Conservation (phyloP, 2,888 invertebrate species). For the Drosophila neonasuta region DNA sequence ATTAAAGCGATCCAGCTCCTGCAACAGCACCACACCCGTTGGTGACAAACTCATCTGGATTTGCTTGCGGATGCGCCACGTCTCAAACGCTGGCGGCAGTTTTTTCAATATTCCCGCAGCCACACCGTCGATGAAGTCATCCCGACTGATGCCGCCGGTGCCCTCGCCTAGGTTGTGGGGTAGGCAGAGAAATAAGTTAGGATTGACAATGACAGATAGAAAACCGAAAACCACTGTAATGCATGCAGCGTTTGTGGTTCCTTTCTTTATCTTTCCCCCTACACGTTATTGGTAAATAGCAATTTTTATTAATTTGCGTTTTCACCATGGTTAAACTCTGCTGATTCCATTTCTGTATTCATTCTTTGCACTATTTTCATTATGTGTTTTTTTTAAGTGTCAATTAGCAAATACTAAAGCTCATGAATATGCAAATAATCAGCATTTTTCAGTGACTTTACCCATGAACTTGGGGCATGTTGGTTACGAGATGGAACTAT, state of each 20-base stretch:
- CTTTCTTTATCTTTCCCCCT: constrained; percentile 10
- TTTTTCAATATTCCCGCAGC: constrained; percentile 90
- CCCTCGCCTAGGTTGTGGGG: constrained; percentile 84
- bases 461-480: constrained; percentile 21
- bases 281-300: constrained; percentile 31
- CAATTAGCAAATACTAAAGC: constrained; percentile 74
- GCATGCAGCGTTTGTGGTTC: constrained; percentile 51
- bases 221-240: constrained; percentile 40
- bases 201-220: constrained; percentile 36
- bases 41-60: constrained; percentile 92
- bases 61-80: constrained; percentile 90
- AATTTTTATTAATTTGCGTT: constrained; percentile 62
- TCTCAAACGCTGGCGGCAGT: constrained; percentile 89
- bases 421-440: constrained; percentile 73
- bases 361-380: constrained; percentile 35
- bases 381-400: constrained; percentile 56
- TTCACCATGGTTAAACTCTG: constrained; percentile 50
- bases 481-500: background rate
- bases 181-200: constrained; percentile 31
- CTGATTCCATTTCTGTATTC: constrained; percentile 30
- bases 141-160: constrained; percentile 89
- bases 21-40: constrained; percentile 92
- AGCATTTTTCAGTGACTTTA: constrained; percentile 33
- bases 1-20: constrained; percentile 95
- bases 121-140: constrained; percentile 91